Evolutionary conservation across 2,113 vertebrate genomes (phyloP).

Genomic region (Alaudala cheleensis): DNA sequence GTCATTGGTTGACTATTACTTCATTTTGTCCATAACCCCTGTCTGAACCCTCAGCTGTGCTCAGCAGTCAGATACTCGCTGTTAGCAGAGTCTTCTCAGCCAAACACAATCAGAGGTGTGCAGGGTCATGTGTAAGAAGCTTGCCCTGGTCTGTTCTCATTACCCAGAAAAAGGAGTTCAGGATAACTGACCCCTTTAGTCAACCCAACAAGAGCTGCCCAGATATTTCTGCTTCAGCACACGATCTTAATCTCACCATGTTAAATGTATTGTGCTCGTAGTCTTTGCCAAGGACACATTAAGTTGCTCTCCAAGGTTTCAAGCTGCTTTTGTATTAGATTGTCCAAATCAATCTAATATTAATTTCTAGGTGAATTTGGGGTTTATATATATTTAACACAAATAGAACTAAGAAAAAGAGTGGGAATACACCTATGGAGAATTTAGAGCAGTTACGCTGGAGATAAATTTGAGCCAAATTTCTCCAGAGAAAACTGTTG

Average conservation of each 20-base stretch:
- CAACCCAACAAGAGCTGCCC: neutral
- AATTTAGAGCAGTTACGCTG: neutral
- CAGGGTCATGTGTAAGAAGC: neutral
- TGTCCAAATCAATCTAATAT: neutral
- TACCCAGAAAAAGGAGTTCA: neutral
- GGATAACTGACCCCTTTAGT: neutral
- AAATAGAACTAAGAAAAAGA: neutral
- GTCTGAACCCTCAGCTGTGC: neutral
- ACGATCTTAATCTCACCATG: neutral
- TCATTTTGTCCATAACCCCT: neutral
- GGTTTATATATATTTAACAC: neutral
- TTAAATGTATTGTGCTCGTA: neutral
- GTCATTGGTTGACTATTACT: neutral
- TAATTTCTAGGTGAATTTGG: neutral
- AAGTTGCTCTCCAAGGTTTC: neutral
- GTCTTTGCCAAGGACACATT: neutral
- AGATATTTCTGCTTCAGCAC: neutral
- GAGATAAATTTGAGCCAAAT: neutral
- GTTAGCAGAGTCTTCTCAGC: neutral
- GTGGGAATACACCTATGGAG: neutral
- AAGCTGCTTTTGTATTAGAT: neutral
- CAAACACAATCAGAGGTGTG: neutral
- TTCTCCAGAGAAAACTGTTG: neutral
- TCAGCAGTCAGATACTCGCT: rapidly evolving
- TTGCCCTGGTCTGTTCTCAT: neutral